Percentiles rank a stretch among this genome's conserved stretches.
phyloP scores from a whole-genome alignment of 2,113 vertebrate species.

The Miniopterus natalensis region DNA sequence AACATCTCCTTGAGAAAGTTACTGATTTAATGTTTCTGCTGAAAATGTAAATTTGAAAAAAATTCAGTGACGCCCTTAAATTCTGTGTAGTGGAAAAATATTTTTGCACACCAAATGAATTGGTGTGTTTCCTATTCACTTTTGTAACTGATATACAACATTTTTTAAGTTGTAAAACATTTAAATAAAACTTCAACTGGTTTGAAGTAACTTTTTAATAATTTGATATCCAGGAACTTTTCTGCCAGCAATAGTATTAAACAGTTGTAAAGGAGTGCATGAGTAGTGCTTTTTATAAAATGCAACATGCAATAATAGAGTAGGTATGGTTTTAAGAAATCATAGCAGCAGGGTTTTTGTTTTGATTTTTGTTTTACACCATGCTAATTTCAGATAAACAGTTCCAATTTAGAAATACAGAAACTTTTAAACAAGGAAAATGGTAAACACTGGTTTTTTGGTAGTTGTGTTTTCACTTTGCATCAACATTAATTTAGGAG shows the following conservation, averaged over 20 bases:
- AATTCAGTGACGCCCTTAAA: constrained; percentile 93
- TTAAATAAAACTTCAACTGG: constrained; percentile 90
- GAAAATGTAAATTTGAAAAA: constrained; percentile 84
- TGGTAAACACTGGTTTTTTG: constrained; percentile 82
- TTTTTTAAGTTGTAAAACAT: constrained; percentile 88
- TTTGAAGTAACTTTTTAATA: constrained; percentile 90
- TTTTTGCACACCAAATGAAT: constrained; percentile 88
- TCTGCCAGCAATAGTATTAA: constrained; percentile 89
- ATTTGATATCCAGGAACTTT: constrained; percentile 87
- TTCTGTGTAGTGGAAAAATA: constrained; percentile 87
- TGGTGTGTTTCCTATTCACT: constrained; percentile 89
- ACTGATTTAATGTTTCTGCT: constrained; percentile 79
- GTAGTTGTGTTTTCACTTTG: constrained; percentile 86
- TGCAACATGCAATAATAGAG: constrained; percentile 89
- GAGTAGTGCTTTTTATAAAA: constrained; percentile 83
- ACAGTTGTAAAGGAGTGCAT: constrained; percentile 80
- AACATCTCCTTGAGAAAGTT: constrained; percentile 93
- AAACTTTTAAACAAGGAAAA: constrained; percentile 71
- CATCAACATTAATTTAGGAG: constrained; percentile 82
- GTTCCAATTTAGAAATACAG: constrained; percentile 77
- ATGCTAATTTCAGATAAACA: constrained; percentile 80
- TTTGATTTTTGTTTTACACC: constrained; percentile 75
- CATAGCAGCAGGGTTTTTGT: constrained; percentile 78
- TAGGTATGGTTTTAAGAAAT: constrained; percentile 76
- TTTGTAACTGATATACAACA: constrained; percentile 88